Evolutionary conservation across 1,140 invertebrate genomes (phyloP), one percentile per base, ranked within the genome.

Genomic region (Eufriesea mexicana): DNA sequence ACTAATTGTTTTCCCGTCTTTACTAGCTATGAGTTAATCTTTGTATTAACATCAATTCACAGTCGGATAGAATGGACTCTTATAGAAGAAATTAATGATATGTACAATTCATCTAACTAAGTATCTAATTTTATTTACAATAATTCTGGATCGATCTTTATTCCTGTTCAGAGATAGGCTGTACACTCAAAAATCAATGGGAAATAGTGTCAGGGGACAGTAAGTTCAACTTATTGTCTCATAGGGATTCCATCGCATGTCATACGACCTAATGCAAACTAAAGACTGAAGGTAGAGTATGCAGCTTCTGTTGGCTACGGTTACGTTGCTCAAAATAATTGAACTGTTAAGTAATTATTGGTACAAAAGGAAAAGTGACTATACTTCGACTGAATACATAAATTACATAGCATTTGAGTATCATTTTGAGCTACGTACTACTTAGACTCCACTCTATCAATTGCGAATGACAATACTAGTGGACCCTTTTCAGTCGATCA

Each of bases 61-160:
- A 57, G 35, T 45, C 23, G 23, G 12, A 18, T 74, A 51, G 47
- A 83, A 66, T 47, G 68, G 20, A 28, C 1, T 35, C 23, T n/a
- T 10, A 16, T 14, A 2, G 9, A 35, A 70, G 42, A 59, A 57
- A 70, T 73, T 23, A 71, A 45, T 70, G 55, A 59, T 79, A 79
- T 79, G 77, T 68, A 67, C 49, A 78, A 62, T 75, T 75, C 28
- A 49, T 59, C 57, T 74, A 74, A 74, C 55, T 49, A 75, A 75
- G 45, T 49, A 55, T 47, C 73, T 73, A 73, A 73, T 45, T 45
- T 16, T 75, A 75, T 75, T 62, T 75, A 75, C 73, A 75, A 28
- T 28, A 35, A 55, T 42, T 12, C 2, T 75, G 28, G 18, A 49
- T 18, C 10, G 20, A 59, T 74, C 6, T n/a, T 42, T 51, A 51